Conservation (phyloP, 1,140 invertebrate genomes). For the Lasioglossum albipes region DNA sequence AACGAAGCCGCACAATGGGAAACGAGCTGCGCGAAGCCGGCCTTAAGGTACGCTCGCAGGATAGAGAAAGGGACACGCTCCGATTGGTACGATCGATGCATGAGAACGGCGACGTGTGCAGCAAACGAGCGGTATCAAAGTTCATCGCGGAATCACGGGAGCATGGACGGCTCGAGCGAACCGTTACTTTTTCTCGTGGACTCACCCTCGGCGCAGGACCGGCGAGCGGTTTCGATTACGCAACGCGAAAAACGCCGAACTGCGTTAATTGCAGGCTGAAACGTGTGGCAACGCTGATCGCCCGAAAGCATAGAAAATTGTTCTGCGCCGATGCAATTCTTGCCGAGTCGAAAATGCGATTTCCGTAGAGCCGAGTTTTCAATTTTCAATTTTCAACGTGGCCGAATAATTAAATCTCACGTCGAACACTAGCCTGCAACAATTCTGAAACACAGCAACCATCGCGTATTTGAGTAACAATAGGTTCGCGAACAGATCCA, state of each 20-base stretch:
- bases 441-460: too few relatives aligned
- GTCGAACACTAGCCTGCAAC: too few relatives aligned
- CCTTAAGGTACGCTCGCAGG: background rate
- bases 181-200: background rate
- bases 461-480: too few relatives aligned
- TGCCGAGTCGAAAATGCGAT: too few relatives aligned
- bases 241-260: conserved; percentile 5
- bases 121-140: background rate
- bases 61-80: conserved; percentile 43
- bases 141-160: conserved; percentile 12
- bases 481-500: too few relatives aligned
- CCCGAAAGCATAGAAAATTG: too few relatives aligned
- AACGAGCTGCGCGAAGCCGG: conserved; percentile 1
- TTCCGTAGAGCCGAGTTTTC: too few relatives aligned
- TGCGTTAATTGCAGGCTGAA: background rate
- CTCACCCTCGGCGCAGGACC: conserved; percentile 5
- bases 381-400: too few relatives aligned
- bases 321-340: too few relatives aligned
- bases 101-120: conserved; percentile 1
- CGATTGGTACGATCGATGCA: conserved; percentile 36
- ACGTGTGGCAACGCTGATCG: too few relatives aligned
- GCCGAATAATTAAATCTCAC: too few relatives aligned
- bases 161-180: background rate
- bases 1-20: background rate
- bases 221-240: background rate